Evolutionary conservation across 2,113 vertebrate species (phyloP), one percentile per base, ranked within the genome.

Genomic region (Alaudala cheleensis): DNA sequence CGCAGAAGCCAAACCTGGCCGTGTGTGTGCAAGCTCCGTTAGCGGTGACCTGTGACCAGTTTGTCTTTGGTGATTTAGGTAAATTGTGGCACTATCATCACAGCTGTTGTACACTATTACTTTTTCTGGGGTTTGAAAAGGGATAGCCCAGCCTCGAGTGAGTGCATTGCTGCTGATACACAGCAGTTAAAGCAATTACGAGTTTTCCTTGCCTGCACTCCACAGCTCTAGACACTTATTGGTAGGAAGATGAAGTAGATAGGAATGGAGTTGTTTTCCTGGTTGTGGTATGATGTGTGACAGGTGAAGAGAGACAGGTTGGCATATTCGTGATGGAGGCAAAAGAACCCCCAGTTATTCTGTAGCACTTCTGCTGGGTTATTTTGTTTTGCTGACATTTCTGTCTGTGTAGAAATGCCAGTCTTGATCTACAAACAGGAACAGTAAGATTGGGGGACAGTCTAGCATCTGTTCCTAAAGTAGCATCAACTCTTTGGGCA

Each of bases 21-120:
- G 95, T 99, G 25, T 97, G 97, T 56, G 98, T 99, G 21, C 98
- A 98, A 81, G 97, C 98, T 57, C 99, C 99, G 0, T 93, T 99
- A 76, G 98, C 98, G 12, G 53, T 98, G 96, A 98, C 98, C 57
- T 98, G 98, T 88, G 99, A 99, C 85, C 98, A 98, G 95, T 99
- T 99, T 85, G 33, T 96, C 60, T 97, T 99, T 74, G 96, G 98
- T 71, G 97, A 98, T 47, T 96, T 99, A 92, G 98, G 99, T 99
- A 97, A 98, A 97, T 97, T 29, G 44, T 76, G 72, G 8, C 25
- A 74, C 45, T 64, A 34, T 31, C 17, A 4, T 64, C 76, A 31
- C 37, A 81, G 51, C 33, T 78, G 8, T 39, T 74, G 39, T 44
- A 18, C 76, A 14, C 4, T 39, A 20, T 28, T 56, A 28, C 39